A percentile compares a stretch with the other conserved stretches of the same genome.
Conservation (phyloP, 2,113 vertebrate species). For the Zosterops borbonicus region DNA sequence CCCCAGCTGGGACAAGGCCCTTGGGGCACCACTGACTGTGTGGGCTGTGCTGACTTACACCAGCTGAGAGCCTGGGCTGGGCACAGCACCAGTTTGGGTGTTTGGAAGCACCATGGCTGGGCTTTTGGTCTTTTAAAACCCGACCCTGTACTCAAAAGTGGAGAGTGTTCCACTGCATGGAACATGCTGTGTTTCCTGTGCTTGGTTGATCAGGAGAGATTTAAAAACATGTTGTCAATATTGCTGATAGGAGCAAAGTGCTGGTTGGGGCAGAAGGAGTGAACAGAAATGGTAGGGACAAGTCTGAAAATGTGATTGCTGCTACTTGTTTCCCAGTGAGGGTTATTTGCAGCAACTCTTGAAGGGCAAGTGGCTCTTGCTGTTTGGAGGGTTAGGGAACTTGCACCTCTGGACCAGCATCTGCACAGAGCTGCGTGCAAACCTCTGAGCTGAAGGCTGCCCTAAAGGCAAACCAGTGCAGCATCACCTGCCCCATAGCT, state of each 20-base stretch:
- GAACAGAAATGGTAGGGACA: background rate
- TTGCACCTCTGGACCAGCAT: background rate
- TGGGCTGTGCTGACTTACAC: background rate
- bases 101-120: rapidly evolving
- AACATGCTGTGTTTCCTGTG: background rate
- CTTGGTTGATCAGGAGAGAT: background rate
- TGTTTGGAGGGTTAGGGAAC: background rate
- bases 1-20: background rate
- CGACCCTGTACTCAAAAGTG: background rate
- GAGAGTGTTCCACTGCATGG: background rate
- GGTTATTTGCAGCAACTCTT: background rate
- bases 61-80: background rate
- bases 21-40: rapidly evolving
- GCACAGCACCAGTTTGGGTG: background rate
- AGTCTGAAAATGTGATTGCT: background rate
- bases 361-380: background rate
- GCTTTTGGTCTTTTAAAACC: background rate
- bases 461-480: background rate
- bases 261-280: background rate
- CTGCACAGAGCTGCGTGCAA: background rate
- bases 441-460: background rate
- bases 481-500: background rate
- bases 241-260: background rate
- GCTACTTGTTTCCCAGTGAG: background rate
- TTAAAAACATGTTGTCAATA: background rate